Evolutionary conservation across 92 coral and sea anemone species (phyloP).

Genomic region (Anthopleura xanthogrammica): DNA sequence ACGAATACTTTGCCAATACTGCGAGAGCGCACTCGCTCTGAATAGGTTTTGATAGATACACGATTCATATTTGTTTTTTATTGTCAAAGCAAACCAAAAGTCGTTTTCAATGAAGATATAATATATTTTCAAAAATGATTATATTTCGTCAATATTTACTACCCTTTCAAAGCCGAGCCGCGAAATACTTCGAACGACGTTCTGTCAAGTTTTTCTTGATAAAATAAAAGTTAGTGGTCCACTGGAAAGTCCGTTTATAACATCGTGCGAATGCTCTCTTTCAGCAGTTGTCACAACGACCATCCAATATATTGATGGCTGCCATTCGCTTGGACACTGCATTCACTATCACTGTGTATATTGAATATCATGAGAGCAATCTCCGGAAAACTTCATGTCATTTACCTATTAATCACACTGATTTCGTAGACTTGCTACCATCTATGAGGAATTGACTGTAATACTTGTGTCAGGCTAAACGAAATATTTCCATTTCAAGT

Average conservation of each 20-base stretch:
- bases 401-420: not conserved
- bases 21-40: not conserved
- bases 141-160: not conserved
- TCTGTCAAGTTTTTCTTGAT: no score
- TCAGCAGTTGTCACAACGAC: not conserved
- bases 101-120: not conserved
- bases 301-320: not conserved
- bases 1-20: not conserved
- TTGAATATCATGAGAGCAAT: not conserved
- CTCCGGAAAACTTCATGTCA: not conserved
- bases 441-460: not conserved
- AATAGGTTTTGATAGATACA: not conserved
- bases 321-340: not conserved
- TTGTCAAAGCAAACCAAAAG: not conserved
- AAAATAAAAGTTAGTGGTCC: no score
- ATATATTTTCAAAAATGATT: not conserved
- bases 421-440: not conserved
- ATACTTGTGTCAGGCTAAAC: not conserved
- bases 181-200: not conserved
- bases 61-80: not conserved
- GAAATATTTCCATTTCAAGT: not conserved
- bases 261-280: not conserved
- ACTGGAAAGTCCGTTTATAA: not conserved
- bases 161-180: not conserved
- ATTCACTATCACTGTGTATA: not conserved